Base-by-base conservation (phyloP, 1,140 invertebrate species). In the Caenorhabditis brenneri region DNA sequence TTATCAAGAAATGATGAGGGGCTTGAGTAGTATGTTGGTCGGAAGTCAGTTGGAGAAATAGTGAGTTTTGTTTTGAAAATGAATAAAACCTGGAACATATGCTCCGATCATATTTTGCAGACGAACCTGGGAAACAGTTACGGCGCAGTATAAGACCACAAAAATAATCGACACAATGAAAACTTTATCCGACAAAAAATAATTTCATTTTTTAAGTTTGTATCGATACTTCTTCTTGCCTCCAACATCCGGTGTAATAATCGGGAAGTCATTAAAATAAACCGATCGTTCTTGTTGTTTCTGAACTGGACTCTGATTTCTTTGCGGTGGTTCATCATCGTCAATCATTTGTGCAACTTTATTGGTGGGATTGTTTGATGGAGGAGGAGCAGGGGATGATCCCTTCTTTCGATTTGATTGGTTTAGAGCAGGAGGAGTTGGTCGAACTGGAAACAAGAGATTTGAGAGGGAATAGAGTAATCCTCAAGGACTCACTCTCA, bases 151-250 rank as follows among this genome's bases (percentile, higher is more conserved):
- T n/a, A n/a, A n/a, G n/a, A n/a, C n/a, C n/a, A n/a, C n/a, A n/a
- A n/a, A n/a, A n/a, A n/a, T n/a, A n/a, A n/a, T n/a, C n/a, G n/a
- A n/a, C n/a, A n/a, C n/a, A n/a, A n/a, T n/a, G n/a, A n/a, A n/a
- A n/a, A n/a, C n/a, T n/a, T n/a, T n/a, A n/a, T n/a, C n/a, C n/a
- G n/a, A n/a, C n/a, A 51, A 51, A 51, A 51, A 4, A 51, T 7
- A n/a, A 51, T 16, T n/a, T 51, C 53, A 55, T 3, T 65, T 65
- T 36, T 22, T 65, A 3, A 24, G 29, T 36, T 74, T 74, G 65
- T 74, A 74, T 42, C 65, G 65, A 74, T 74, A 74, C n/a, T 74
- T 74, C 36, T 74, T 74, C 22, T 46, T 74, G 42, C n/a, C 36
- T 39, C 65, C 65, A 42, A 5, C 24, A 36, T 74, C 29, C 19